Percentiles rank a stretch among this genome's conserved stretches.
phyloP scores from a whole-genome alignment of 2,797 vertebrate genomes.

The Arnoldichthys spilopterus region DNA sequence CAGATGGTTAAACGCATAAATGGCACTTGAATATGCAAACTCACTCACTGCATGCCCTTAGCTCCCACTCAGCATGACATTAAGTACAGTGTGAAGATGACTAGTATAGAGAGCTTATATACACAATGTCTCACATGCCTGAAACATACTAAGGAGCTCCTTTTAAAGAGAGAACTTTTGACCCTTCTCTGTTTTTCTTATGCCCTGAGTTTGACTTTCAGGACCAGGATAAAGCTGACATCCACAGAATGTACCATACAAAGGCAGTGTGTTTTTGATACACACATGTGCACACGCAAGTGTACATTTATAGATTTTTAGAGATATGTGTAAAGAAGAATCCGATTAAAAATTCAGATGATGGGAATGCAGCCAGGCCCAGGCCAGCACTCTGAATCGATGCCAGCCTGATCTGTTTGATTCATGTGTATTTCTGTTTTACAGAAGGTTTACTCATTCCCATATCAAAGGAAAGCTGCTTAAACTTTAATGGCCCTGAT shows the following conservation, averaged over 20 bases:
- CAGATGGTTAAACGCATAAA: constrained; percentile 58
- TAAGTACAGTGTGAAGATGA: constrained; percentile 32
- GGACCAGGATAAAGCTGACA: background rate
- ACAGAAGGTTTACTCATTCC: constrained; percentile 30
- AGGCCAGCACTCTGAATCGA: constrained; percentile 27
- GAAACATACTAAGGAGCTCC: background rate
- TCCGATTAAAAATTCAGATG: constrained; percentile 33
- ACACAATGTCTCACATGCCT: background rate
- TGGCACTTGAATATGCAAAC: constrained; percentile 59
- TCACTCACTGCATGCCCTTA: constrained; percentile 35
- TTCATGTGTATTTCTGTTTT: constrained; percentile 51
- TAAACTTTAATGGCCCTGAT: constrained; percentile 62
- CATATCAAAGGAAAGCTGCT: constrained; percentile 62
- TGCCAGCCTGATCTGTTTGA: constrained; percentile 42
- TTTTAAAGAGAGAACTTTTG: background rate
- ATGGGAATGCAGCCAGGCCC: constrained; percentile 10
- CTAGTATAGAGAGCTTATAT: background rate
- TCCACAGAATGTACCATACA: background rate
- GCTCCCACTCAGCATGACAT: constrained; percentile 41
- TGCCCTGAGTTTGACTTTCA: background rate
- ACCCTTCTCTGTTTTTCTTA: background rate
- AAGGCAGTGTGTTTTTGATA: background rate
- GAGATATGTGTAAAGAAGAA: background rate
- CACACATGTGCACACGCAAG: background rate
- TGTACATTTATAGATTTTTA: background rate